Evolutionary conservation across 2,888 invertebrate species (phyloP).

Genomic region (Nycteola revayana): DNA sequence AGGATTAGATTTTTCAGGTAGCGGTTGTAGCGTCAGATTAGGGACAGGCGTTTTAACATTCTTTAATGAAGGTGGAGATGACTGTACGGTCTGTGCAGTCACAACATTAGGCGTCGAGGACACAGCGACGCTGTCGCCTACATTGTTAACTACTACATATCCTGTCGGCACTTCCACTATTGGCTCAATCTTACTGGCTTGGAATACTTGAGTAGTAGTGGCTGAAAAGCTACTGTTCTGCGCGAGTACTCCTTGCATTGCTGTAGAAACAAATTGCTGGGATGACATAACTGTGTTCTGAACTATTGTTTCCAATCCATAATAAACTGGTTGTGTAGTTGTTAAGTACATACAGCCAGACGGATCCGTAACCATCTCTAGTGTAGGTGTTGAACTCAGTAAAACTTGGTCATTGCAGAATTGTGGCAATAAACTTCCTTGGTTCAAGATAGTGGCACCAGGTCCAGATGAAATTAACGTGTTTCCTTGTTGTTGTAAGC

Average conservation of each 20-base stretch:
- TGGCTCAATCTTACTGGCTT: slow-evolving; percentile 92
- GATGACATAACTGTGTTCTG: slow-evolving; percentile 95
- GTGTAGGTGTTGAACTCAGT: slow-evolving; percentile 82
- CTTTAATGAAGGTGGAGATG: slow-evolving; percentile 65
- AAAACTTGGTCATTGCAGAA: slow-evolving; percentile 84
- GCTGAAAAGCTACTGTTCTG: slow-evolving; percentile 92
- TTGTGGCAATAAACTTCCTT: slow-evolving; percentile 78
- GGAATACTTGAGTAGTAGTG: slow-evolving; percentile 91
- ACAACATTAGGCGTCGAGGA: slow-evolving; percentile 70
- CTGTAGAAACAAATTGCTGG: slow-evolving; percentile 91
- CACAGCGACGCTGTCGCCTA: slow-evolving; percentile 72
- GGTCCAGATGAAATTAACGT: slow-evolving; percentile 75
- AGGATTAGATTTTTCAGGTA: slow-evolving; percentile 62
- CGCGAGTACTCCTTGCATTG: slow-evolving; percentile 90
- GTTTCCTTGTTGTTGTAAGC: slow-evolving; percentile 78
- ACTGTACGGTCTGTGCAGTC: slow-evolving; percentile 65
- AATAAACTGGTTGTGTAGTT: slow-evolving; percentile 89
- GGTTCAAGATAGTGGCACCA: slow-evolving; percentile 83
- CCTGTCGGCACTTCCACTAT: slow-evolving; percentile 88
- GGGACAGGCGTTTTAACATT: slow-evolving; percentile 66
- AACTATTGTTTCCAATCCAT: slow-evolving; percentile 92
- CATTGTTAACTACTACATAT: slow-evolving; percentile 86
- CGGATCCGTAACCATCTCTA: slow-evolving; percentile 84
- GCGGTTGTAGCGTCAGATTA: slow-evolving; percentile 72
- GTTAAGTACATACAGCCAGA: slow-evolving; percentile 82